A percentile compares a stretch with the other conserved stretches of the same genome.
These are phyloP conservation scores for Tipula helvola DNA, from an alignment of 2,888 invertebrate genomes.

Conservation along the genomic window DNA sequence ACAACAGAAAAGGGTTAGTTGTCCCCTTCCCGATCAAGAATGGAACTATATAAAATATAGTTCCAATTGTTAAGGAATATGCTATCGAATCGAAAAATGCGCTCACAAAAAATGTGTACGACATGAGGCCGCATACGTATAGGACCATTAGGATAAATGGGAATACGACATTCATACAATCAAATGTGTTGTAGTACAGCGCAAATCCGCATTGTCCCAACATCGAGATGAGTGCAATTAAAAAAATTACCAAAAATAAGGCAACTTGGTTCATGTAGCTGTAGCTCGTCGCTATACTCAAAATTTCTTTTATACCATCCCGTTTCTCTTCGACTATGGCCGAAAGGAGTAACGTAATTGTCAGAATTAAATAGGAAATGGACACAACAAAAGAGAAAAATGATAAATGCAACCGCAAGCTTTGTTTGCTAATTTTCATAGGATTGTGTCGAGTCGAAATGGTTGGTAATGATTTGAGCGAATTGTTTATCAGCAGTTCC, in stretches of 20 bases:
- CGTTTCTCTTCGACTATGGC: conserved; percentile 46
- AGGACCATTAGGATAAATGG: conserved; percentile 22
- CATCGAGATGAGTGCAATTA: conserved; percentile 23
- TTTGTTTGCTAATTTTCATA: background rate
- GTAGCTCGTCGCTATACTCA: conserved; percentile 27
- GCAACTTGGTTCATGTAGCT: conserved; percentile 31
- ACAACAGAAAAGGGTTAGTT: conserved; percentile 12
- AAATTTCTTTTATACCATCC: conserved; percentile 39
- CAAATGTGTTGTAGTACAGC: background rate
- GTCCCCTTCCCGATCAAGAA: conserved; percentile 22
- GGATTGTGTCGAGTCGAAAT: background rate
- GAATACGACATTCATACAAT: background rate
- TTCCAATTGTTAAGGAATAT: conserved; percentile 31
- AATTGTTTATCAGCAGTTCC: background rate
- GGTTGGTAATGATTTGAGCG: background rate
- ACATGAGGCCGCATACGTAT: conserved; percentile 27
- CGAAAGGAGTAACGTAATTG: background rate
- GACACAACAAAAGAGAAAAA: background rate
- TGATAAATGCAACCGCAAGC: background rate
- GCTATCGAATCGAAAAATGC: conserved; percentile 29
- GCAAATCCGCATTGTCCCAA: conserved; percentile 17
- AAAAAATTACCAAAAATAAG: conserved; percentile 27
- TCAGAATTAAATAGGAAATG: background rate
- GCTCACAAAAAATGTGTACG: conserved; percentile 30
- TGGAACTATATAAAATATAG: conserved; percentile 27